Evolutionary conservation across 2,888 invertebrate species (phyloP).

Genomic region (Psylliodes chrysocephalus): DNA sequence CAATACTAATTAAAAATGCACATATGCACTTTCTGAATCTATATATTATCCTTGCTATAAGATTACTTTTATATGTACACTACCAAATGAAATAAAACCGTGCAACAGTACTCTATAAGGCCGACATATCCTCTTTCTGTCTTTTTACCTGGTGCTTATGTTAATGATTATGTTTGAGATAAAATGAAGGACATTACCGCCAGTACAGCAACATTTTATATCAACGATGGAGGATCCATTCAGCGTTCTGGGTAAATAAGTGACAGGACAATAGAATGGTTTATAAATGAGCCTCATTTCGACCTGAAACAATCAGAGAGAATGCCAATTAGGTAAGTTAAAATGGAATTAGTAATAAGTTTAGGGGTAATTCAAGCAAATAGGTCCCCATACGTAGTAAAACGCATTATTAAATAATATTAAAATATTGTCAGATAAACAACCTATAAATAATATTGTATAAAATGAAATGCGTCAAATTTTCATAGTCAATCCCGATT

Average conservation of each 20-base stretch:
- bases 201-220: constrained; percentile 13
- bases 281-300: constrained; percentile 13
- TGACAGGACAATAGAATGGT: constrained; percentile 2
- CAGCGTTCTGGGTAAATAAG: background rate
- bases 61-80: background rate
- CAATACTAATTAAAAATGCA: background rate
- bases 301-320: background rate
- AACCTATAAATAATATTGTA: too few species aligned
- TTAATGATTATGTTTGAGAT: constrained; percentile 16
- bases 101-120: background rate
- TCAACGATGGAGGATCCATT: constrained; percentile 23
- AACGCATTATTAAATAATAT: too few species aligned
- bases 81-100: background rate
- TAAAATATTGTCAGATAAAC: too few species aligned
- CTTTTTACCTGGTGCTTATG: constrained; percentile 5
- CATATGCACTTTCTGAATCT: background rate
- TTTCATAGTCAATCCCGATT: too few species aligned
- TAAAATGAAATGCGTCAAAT: too few species aligned
- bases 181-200: constrained; percentile 26
- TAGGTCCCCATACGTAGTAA: too few species aligned
- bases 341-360: background rate
- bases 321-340: constrained; percentile 13
- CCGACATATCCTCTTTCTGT: background rate
- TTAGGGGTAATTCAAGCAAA: background rate
- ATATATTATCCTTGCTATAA: background rate